A percentile compares a stretch with the other conserved stretches of the same genome.
Evolutionary conservation across 2,888 invertebrate species (phyloP).

Genomic region (Horisme vitalbata): DNA sequence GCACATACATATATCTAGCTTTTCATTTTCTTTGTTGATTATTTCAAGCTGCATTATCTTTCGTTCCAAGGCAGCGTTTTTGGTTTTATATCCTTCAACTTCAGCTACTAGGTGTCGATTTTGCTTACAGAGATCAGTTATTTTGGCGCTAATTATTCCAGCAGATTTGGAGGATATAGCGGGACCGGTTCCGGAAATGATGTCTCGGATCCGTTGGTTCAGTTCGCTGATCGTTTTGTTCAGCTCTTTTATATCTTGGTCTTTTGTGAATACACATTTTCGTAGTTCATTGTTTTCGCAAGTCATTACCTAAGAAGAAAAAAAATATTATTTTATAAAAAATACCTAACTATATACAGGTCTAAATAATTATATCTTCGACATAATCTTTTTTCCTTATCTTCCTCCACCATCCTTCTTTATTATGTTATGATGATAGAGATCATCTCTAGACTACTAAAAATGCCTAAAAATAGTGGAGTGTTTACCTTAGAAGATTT

Average conservation of each 20-base stretch:
- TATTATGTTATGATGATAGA: too few species aligned
- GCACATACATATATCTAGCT: slow-evolving; percentile 60
- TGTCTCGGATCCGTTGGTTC: slow-evolving; percentile 75
- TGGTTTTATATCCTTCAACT: slow-evolving; percentile 83
- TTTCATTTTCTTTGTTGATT: slow-evolving; percentile 61
- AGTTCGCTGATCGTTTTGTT: slow-evolving; percentile 67
- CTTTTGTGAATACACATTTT: slow-evolving; percentile 74
- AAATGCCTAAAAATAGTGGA: too few species aligned
- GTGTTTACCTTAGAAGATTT: too few species aligned
- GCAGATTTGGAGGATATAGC: slow-evolving; percentile 76
- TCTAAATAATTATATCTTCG: too few species aligned
- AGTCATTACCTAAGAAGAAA: slow-evolving; percentile 69
- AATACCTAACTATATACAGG: too few species aligned
- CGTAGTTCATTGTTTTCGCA: slow-evolving; percentile 81
- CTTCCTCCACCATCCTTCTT: too few species aligned
- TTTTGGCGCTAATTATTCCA: slow-evolving; percentile 84
- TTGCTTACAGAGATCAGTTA: slow-evolving; percentile 86
- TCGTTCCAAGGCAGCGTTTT: slow-evolving; percentile 79
- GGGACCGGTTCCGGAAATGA: slow-evolving; percentile 71
- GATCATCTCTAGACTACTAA: too few species aligned
- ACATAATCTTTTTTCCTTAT: too few species aligned
- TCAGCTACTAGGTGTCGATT: slow-evolving; percentile 85
- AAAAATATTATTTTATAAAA: background rate
- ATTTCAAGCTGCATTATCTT: slow-evolving; percentile 72
- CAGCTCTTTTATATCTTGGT: slow-evolving; percentile 68